Base-by-base conservation (phyloP, 1,140 invertebrate genomes). In the Rhyzopertha dominica region DNA sequence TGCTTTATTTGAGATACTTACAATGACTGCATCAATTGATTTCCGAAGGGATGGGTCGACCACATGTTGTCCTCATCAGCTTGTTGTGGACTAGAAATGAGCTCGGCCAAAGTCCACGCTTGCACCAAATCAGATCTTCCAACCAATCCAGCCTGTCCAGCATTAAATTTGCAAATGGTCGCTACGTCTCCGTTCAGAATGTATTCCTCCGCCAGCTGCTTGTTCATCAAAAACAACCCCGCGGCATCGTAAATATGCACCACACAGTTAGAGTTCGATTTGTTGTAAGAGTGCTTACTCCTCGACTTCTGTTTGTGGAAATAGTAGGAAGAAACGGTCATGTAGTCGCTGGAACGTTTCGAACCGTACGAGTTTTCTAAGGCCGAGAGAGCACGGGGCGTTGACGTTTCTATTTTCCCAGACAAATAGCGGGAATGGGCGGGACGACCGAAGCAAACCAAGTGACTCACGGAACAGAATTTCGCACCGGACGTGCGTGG, bases 401-500 rank as follows among this genome's bases (percentile, higher is more conserved):
- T 94, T 2, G 73, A 65, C 2, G 72, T 69, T 55, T 86, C 85
- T 4, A 75, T 72, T 59, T 81, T 84, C 42, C 77, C 68, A 3
- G 77, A 79, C 5, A 85, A 66, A 52, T 85, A 75, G 52, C 85
- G 80, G 1, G 83, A 72, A 55, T 85, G 84, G 8, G 81, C 74
- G 1, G 85, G 83, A 44, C 90, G 77, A 30, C 85, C 85, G 67
- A 95, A 96, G 46, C 86, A 89, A 5, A 91, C 87, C 18, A 93
- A 69, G 17, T 83, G 78, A 53, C 85, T 86, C 19, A 85, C 86
- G 25, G 84, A 84, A 69, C 88, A 94, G 74, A 96, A 98, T 62
- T 86, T 85, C 1, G 90, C 92, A 3, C 92, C 92, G 9, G 89
- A 95, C 0, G 92, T 96, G 40, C 90, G 74, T 1, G 93, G 93